A percentile compares a stretch with the other conserved stretches of the same genome.
These are phyloP conservation scores for Chelmon rostratus DNA, from an alignment of 2,797 vertebrate species.

Conservation along the genomic window DNA sequence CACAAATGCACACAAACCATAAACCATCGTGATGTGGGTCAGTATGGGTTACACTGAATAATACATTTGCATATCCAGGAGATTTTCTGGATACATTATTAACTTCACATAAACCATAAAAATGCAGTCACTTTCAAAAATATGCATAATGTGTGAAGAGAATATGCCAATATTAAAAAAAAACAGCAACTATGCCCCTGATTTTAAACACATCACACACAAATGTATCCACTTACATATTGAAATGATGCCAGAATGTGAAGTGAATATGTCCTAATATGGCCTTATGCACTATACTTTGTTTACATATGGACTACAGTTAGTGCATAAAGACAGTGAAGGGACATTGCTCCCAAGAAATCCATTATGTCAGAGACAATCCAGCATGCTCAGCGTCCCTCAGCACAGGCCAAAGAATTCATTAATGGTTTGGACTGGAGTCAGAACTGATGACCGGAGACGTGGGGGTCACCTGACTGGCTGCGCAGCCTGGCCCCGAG, in stretches of 20 bases:
- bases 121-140: neutral
- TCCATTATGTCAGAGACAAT: conserved; percentile 20
- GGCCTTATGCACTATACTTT: conserved; percentile 20
- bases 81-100: conserved; percentile 13
- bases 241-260: conserved; percentile 32
- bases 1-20: conserved; percentile 16
- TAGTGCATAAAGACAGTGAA: conserved; percentile 9
- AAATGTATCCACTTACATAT: conserved; percentile 16
- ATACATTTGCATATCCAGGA: neutral
- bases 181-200: neutral
- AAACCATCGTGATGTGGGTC: conserved; percentile 38
- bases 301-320: conserved; percentile 19
- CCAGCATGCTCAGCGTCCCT: conserved; percentile 21
- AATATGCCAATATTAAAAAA: neutral
- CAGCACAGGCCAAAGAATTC: conserved; percentile 27
- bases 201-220: neutral
- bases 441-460: conserved; percentile 46
- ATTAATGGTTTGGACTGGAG: conserved; percentile 44
- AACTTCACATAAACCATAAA: neutral
- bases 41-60: conserved; percentile 12
- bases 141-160: neutral
- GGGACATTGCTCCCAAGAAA: conserved; percentile 31
- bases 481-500: conserved; percentile 25
- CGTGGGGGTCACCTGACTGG: conserved; percentile 33
- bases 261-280: conserved; percentile 34